phyloP scores from a whole-genome alignment of 1,140 invertebrate genomes.

The Copidosoma floridanum region DNA sequence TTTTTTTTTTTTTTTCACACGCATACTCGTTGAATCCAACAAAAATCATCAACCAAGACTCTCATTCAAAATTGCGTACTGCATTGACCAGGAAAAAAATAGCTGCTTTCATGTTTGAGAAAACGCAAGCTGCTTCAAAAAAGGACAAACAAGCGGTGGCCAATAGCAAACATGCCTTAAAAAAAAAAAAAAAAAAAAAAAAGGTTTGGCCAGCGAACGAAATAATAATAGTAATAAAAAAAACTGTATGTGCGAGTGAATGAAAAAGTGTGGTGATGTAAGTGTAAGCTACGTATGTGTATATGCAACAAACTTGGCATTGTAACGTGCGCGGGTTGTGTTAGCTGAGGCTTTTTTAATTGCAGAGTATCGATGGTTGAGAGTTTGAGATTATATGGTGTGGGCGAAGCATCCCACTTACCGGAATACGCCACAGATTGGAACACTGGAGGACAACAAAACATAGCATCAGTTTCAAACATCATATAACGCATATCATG shows the following conservation, averaged over 20 bases:
- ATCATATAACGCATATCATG: too few relatives aligned
- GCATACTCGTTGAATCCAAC: too few relatives aligned
- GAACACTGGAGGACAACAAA: constrained; percentile 73
- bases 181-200: constrained; percentile 1
- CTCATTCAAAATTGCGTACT: too few relatives aligned
- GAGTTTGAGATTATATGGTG: too few relatives aligned
- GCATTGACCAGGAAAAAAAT: too few relatives aligned
- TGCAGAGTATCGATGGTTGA: too few relatives aligned
- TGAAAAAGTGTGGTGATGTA: constrained; percentile 24
- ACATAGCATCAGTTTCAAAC: constrained; percentile 54
- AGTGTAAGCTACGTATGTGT: constrained; percentile 29
- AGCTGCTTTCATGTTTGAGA: too few relatives aligned
- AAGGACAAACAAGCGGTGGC: too few relatives aligned
- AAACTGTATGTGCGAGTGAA: constrained; percentile 11
- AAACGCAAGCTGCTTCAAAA: too few relatives aligned
- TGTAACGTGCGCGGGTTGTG: constrained; percentile 49
- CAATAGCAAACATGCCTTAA: constrained; percentile 26
- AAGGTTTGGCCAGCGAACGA: neutral
- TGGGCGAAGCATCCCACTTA: constrained; percentile 67
- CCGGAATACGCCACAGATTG: constrained; percentile 91
- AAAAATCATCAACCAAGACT: too few relatives aligned
- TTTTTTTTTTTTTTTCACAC: too few relatives aligned
- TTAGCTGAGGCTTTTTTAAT: constrained; percentile 45
- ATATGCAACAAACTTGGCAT: constrained; percentile 45
- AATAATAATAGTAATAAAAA: constrained; percentile 1